Conservation (phyloP, 2,113 vertebrate species). For the Collichthys lucidus region DNA sequence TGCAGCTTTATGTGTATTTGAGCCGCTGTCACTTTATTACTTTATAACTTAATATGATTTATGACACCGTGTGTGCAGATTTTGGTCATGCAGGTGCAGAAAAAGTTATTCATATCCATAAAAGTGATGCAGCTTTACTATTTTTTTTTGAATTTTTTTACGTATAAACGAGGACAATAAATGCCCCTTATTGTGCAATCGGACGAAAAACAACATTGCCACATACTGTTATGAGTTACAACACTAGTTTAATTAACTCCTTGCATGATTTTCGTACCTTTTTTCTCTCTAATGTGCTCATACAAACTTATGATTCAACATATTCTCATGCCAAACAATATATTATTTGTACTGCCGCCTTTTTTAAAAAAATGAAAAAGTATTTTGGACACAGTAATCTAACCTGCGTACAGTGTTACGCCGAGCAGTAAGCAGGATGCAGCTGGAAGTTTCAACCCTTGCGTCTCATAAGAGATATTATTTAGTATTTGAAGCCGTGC, state of each 20-base stretch:
- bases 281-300: neutral
- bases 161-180: neutral
- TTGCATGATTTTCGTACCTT: too few species aligned
- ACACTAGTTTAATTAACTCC: neutral
- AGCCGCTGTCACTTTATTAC: neutral
- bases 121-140: neutral
- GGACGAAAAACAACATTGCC: neutral
- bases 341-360: neutral
- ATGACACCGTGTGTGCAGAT: neutral
- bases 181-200: slow-evolving; percentile 18
- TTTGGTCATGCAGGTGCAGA: neutral
- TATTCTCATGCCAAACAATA: neutral
- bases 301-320: neutral
- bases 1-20: neutral
- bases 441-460: slow-evolving; percentile 21
- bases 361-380: neutral
- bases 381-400: neutral
- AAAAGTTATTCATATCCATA: neutral
- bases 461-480: neutral
- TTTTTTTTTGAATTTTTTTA: neutral
- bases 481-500: slow-evolving; percentile 11
- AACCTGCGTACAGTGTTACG: neutral
- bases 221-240: neutral
- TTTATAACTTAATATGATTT: neutral
- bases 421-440: slow-evolving; percentile 3